A percentile compares a stretch with the other conserved stretches of the same genome.
These are phyloP conservation scores for Agrochola litura DNA, from an alignment of 2,888 invertebrate species.

Conservation along the genomic window DNA sequence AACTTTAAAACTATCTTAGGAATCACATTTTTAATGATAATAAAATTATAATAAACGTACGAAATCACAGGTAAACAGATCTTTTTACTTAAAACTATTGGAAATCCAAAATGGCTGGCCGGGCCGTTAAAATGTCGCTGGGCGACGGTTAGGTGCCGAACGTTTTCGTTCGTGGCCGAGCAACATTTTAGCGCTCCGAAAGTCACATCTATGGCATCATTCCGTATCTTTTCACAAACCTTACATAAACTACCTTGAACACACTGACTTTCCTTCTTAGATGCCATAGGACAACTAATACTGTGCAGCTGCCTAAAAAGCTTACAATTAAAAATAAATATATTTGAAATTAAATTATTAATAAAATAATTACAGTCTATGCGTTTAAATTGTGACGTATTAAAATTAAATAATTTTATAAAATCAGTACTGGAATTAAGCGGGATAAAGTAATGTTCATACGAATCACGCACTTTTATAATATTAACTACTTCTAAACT, in stretches of 20 bases:
- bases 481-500: conserved; percentile 68
- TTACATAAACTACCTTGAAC: conserved; percentile 67
- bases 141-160: conserved; percentile 57
- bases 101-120: conserved; percentile 71
- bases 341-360: conserved; percentile 69
- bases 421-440: conserved; percentile 85
- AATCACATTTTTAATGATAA: conserved; percentile 83
- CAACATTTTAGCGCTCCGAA: conserved; percentile 63
- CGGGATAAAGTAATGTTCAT: conserved; percentile 72
- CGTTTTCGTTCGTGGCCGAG: conserved; percentile 30
- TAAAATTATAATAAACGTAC: conserved; percentile 78
- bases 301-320: conserved; percentile 72
- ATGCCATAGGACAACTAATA: conserved; percentile 78
- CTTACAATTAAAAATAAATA: conserved; percentile 74
- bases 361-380: conserved; percentile 74
- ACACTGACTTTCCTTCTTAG: conserved; percentile 26
- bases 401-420: conserved; percentile 66
- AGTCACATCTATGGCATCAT: conserved; percentile 43
- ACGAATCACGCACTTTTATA: conserved; percentile 76
- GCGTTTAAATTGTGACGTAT: conserved; percentile 71
- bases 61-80: conserved; percentile 87
- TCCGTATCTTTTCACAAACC: conserved; percentile 9
- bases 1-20: conserved; percentile 80
- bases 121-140: conserved; percentile 51
- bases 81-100: conserved; percentile 83